phyloP scores from a whole-genome alignment of 2,113 vertebrate genomes.

The Grus americana region DNA sequence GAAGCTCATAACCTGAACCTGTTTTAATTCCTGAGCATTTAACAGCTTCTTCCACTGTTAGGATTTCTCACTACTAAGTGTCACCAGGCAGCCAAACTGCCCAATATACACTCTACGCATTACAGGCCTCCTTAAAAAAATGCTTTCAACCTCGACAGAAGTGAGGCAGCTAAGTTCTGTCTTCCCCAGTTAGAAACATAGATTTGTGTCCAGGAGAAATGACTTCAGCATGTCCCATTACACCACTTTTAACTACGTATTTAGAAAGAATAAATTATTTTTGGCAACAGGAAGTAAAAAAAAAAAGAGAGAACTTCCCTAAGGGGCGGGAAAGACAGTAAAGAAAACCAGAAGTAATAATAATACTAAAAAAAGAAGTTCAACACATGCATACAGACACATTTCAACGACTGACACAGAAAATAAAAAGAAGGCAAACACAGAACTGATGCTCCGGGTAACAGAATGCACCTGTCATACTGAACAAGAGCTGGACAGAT shows the following conservation, averaged over 20 bases:
- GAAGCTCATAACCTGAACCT: background rate
- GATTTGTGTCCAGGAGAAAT: background rate
- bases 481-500: background rate
- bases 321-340: background rate
- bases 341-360: background rate
- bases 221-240: background rate
- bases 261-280: background rate
- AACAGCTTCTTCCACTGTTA: background rate
- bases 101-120: fast-evolving
- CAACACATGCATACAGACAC: background rate
- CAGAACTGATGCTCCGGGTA: background rate
- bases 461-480: background rate
- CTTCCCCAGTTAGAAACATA: background rate
- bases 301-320: background rate
- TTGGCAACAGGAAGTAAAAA: background rate
- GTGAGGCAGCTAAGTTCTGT: background rate
- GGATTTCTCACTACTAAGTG: background rate
- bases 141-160: background rate
- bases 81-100: background rate
- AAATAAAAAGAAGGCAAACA: background rate
- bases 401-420: background rate
- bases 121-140: background rate
- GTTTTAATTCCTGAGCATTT: constrained; percentile 24
- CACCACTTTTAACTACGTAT: background rate
- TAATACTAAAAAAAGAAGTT: background rate